Evolutionary conservation across 1,140 invertebrate genomes (phyloP).

Genomic region (Diorhabda elongata): DNA sequence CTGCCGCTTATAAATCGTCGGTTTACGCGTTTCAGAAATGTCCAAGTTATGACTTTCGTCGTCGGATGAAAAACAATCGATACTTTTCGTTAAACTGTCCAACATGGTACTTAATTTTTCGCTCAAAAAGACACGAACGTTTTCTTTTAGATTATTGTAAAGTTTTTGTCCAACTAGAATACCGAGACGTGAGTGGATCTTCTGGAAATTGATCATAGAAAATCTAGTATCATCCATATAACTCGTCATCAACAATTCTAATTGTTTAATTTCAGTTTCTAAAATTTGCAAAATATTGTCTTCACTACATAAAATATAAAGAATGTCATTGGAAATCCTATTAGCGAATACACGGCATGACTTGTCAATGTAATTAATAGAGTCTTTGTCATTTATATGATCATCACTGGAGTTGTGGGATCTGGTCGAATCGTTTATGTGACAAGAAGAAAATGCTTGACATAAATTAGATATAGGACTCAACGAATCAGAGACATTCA

Average conservation of each 20-base stretch:
- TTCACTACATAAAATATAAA: conserved; percentile 34
- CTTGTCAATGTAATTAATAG: conserved; percentile 14
- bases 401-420: conserved; percentile 11
- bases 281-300: conserved; percentile 46
- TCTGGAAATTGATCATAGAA: conserved; percentile 55
- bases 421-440: conserved; percentile 42
- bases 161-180: conserved; percentile 54
- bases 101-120: conserved; percentile 24
- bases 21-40: conserved; percentile 25
- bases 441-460: conserved; percentile 52
- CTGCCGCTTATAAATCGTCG: conserved; percentile 38
- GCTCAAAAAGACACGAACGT: conserved; percentile 10
- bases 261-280: conserved; percentile 60
- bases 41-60: conserved; percentile 39
- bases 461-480: conserved; percentile 58
- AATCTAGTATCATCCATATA: conserved; percentile 62
- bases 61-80: conserved; percentile 48
- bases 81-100: conserved; percentile 41
- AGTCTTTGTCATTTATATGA: conserved; percentile 27
- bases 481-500: conserved; percentile 24
- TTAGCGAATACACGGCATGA: conserved; percentile 65
- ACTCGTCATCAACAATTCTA: conserved; percentile 61
- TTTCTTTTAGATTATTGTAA: conserved; percentile 25
- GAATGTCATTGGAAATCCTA: conserved; percentile 53
- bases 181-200: conserved; percentile 59